phyloP scores from a whole-genome alignment of 2,888 invertebrate genomes.

The Diarsia rubi region DNA sequence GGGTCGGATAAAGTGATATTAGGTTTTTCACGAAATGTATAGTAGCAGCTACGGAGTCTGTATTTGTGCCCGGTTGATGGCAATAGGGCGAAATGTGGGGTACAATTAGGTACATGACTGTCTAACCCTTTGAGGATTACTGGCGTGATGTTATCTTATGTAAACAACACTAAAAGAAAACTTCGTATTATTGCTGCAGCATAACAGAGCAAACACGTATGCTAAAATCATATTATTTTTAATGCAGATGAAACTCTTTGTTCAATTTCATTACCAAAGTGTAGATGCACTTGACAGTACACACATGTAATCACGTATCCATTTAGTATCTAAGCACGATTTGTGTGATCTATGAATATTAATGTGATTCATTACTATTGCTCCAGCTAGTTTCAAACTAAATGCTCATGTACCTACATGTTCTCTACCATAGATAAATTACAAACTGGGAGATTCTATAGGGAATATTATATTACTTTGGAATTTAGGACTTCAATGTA shows the following conservation, averaged over 20 bases:
- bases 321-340: conserved; percentile 45
- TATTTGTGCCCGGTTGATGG: no score
- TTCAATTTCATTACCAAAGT: neutral
- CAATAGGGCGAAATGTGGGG: no score
- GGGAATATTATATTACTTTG: conserved; percentile 40
- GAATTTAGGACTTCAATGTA: conserved; percentile 15
- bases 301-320: conserved; percentile 34
- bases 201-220: no score
- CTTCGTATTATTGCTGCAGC: neutral
- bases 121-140: no score
- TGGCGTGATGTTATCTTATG: no score
- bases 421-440: conserved; percentile 41
- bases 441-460: conserved; percentile 32
- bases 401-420: conserved; percentile 68
- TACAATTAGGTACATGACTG: no score
- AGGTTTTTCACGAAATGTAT: no score
- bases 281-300: neutral
- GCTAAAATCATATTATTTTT: neutral
- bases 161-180: neutral
- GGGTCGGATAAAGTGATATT: no score
- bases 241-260: neutral
- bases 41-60: no score
- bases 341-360: conserved; percentile 72
- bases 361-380: conserved; percentile 68
- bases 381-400: conserved; percentile 62